phyloP scores from a whole-genome alignment of 2,113 vertebrate species.

The Garra rufa region DNA sequence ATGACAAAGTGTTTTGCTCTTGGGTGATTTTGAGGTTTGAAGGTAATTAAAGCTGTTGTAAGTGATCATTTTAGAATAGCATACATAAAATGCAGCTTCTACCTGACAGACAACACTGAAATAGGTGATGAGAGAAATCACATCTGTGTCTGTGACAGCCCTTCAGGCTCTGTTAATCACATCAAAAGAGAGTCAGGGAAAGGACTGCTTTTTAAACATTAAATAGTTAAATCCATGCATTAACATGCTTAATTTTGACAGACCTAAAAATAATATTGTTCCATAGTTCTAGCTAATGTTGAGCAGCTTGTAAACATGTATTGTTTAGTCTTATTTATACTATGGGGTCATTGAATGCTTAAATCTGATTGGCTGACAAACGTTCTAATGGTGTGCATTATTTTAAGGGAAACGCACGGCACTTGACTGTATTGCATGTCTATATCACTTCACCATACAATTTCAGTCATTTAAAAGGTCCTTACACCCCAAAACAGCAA shows the following conservation, averaged over 20 bases:
- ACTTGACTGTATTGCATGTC: no score
- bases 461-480: no score
- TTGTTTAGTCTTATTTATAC: no score
- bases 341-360: no score
- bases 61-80: constrained; percentile 3
- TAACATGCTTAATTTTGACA: not conserved
- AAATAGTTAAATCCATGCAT: not conserved
- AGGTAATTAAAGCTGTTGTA: constrained; percentile 1
- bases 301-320: no score
- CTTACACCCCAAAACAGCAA: no score
- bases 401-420: no score
- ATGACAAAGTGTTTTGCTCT: not conserved
- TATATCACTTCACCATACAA: no score
- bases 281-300: not conserved
- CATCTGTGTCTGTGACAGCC: not conserved
- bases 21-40: not conserved
- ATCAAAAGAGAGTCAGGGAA: not conserved
- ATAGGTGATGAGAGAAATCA: not conserved
- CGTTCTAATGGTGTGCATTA: no score
- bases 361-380: no score
- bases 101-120: not conserved
- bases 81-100: not conserved
- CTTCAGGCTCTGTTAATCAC: constrained; percentile 3
- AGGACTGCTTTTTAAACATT: not conserved
- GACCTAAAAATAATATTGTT: not conserved